Conservation (phyloP, 1,140 invertebrate species). For the Habropoda laboriosa region DNA sequence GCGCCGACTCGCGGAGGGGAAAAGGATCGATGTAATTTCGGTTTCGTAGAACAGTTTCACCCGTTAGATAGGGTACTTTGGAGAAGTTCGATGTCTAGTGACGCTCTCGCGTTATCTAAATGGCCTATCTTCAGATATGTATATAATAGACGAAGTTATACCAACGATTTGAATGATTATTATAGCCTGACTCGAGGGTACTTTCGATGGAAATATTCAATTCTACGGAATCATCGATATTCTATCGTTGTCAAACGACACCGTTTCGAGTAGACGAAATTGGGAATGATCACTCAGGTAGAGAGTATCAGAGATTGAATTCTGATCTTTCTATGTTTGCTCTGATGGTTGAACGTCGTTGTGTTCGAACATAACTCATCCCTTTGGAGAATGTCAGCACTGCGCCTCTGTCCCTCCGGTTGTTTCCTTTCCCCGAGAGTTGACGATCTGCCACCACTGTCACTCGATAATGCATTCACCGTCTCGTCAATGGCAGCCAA, state of each 20-base stretch:
- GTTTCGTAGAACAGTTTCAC: not conserved
- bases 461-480: slow-evolving; percentile 68
- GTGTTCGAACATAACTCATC: not conserved
- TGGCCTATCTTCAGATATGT: not conserved
- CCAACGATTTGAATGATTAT: not conserved
- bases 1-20: not conserved
- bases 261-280: not conserved
- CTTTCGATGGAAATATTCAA: not conserved
- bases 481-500: slow-evolving; percentile 58
- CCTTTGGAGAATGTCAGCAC: not conserved
- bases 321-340: not conserved
- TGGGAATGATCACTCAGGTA: not conserved
- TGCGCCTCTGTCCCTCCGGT: not conserved
- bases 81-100: not conserved
- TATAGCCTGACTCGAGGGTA: not conserved
- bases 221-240: not conserved
- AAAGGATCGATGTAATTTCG: slow-evolving; percentile 24
- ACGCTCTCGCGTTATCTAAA: slow-evolving; percentile 14
- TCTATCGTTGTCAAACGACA: not conserved
- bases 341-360: not conserved
- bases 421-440: slow-evolving; percentile 31
- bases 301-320: not conserved
- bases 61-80: not conserved
- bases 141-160: not conserved
- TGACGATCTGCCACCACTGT: slow-evolving; percentile 42